Conservation (phyloP, 1,140 invertebrate genomes). For the Drosophila nigrodunni region DNA sequence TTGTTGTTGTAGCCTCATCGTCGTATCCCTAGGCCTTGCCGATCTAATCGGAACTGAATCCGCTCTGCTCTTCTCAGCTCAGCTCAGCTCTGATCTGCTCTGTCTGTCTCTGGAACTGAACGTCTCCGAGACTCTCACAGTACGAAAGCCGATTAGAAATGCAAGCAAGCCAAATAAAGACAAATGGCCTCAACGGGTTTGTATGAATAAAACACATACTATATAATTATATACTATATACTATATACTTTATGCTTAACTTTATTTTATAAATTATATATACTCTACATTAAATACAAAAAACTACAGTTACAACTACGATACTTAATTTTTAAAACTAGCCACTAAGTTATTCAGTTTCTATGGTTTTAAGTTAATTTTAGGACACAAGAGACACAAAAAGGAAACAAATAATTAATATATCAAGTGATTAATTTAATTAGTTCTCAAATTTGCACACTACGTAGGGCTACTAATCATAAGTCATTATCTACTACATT, state of each 20-base stretch:
- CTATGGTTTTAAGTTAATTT: slow-evolving; percentile 40
- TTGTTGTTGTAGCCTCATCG: slow-evolving; percentile 66
- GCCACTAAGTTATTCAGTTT: slow-evolving; percentile 46
- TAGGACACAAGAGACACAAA: slow-evolving; percentile 11
- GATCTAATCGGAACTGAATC: slow-evolving; percentile 44
- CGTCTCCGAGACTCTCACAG: slow-evolving; percentile 70
- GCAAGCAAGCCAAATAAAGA: slow-evolving; percentile 65
- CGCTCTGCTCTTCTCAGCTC: slow-evolving; percentile 58
- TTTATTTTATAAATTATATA: slow-evolving; percentile 25
- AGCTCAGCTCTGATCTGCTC: slow-evolving; percentile 57
- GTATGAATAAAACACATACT: slow-evolving; percentile 77
- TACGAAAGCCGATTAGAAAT: slow-evolving; percentile 74
- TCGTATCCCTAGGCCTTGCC: slow-evolving; percentile 55
- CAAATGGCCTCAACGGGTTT: slow-evolving; percentile 72
- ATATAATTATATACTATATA: slow-evolving; percentile 29
- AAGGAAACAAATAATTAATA: neutral
- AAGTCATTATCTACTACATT: slow-evolving; percentile 9
- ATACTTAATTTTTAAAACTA: slow-evolving; percentile 31
- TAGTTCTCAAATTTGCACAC: slow-evolving; percentile 23
- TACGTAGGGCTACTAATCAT: slow-evolving; percentile 33
- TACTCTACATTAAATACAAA: slow-evolving; percentile 13
- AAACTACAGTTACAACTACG: slow-evolving; percentile 31
- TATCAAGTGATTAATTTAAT: slow-evolving; percentile 10
- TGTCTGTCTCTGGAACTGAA: slow-evolving; percentile 71
- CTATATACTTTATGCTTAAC: slow-evolving; percentile 25